Conservation (phyloP, 2,113 vertebrate genomes). For the Oncorhynchus tshawytscha region DNA sequence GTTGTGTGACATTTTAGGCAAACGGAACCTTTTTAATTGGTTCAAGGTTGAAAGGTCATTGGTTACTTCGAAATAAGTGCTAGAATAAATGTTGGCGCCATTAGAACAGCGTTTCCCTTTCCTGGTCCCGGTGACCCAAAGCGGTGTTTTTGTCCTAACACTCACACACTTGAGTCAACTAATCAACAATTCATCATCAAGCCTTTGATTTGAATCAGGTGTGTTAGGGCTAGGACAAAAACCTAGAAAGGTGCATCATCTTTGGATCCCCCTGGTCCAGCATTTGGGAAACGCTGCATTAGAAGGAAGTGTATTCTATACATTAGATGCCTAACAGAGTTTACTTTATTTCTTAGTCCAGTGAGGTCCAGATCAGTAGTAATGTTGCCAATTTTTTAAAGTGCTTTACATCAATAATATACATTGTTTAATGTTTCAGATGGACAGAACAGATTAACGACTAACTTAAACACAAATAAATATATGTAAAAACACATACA, state of each 20-base stretch:
- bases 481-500: slow-evolving; percentile 70
- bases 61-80: slow-evolving; percentile 52
- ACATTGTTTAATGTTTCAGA: slow-evolving; percentile 57
- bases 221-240: too few species aligned
- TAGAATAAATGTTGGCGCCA: neutral
- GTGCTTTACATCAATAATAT: slow-evolving; percentile 71
- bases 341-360: slow-evolving; percentile 59
- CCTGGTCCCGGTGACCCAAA: too few species aligned
- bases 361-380: slow-evolving; percentile 53
- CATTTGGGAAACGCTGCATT: neutral
- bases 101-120: too few species aligned
- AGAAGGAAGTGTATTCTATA: neutral
- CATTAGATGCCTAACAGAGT: slow-evolving; percentile 7
- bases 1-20: neutral
- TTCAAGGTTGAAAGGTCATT: slow-evolving; percentile 31
- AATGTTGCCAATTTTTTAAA: slow-evolving; percentile 69
- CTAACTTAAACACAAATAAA: slow-evolving; percentile 43
- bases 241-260: too few species aligned
- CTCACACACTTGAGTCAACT: too few species aligned
- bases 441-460: slow-evolving; percentile 45
- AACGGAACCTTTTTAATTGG: slow-evolving; percentile 21
- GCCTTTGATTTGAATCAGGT: too few species aligned
- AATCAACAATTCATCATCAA: too few species aligned
- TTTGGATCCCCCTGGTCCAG: too few species aligned
- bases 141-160: too few species aligned